Conservation (phyloP, 1,140 invertebrate genomes). For the Samia ricini region DNA sequence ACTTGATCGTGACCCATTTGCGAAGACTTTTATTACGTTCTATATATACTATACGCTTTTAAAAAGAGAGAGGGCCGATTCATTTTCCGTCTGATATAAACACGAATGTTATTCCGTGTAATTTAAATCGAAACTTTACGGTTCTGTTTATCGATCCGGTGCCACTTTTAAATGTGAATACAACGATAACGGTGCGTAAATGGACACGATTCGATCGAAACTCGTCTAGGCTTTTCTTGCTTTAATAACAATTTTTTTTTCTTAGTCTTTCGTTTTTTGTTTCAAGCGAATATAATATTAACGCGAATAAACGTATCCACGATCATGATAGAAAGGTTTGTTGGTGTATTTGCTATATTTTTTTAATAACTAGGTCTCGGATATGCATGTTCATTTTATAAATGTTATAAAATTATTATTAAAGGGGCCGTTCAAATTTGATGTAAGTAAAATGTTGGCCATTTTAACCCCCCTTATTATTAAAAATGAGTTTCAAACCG, state of each 20-base stretch:
- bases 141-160: slow-evolving; percentile 52
- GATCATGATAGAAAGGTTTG: neutral
- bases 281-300: neutral
- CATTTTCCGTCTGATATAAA: slow-evolving; percentile 29
- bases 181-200: slow-evolving; percentile 28
- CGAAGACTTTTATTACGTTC: slow-evolving; percentile 29
- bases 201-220: slow-evolving; percentile 26
- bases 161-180: slow-evolving; percentile 39
- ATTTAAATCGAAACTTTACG: slow-evolving; percentile 62
- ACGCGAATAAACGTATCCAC: slow-evolving; percentile 1
- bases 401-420: too few species aligned
- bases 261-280: neutral
- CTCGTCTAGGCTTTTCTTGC: slow-evolving; percentile 48
- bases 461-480: too few species aligned
- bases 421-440: too few species aligned
- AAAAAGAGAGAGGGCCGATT: slow-evolving; percentile 21
- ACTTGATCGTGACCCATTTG: slow-evolving; percentile 16
- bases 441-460: too few species aligned
- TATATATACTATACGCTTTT: too few species aligned
- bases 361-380: neutral
- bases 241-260: slow-evolving; percentile 12
- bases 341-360: too few species aligned
- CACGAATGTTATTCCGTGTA: slow-evolving; percentile 25
- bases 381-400: slow-evolving; percentile 8
- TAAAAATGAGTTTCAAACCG: too few species aligned